A percentile compares a stretch with the other conserved stretches of the same genome.
These are phyloP conservation scores for Cacajao melanocephalus DNA, from an alignment of 2,797 vertebrate genomes.

Conservation along the genomic window DNA sequence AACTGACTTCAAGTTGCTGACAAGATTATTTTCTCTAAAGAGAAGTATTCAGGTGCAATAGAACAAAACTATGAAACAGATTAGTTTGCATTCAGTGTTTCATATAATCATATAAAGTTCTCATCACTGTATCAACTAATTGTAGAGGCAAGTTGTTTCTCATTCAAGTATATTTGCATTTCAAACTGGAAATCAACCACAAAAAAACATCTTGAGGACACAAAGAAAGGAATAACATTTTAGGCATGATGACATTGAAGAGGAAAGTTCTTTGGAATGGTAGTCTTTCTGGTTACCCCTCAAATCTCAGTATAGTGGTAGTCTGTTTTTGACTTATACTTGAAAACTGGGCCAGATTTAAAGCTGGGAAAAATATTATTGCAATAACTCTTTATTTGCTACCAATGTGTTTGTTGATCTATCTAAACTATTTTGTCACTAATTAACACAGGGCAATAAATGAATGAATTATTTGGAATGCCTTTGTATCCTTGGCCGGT, in stretches of 20 bases:
- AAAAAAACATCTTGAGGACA: background rate
- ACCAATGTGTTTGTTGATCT: background rate
- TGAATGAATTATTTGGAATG: background rate
- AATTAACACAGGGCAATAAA: background rate
- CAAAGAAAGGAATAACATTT: background rate
- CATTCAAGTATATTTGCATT: background rate
- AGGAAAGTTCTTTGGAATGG: background rate
- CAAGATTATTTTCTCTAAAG: background rate
- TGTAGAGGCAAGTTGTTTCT: background rate
- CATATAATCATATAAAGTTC: background rate
- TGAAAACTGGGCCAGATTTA: background rate
- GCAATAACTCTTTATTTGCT: background rate
- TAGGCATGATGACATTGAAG: background rate
- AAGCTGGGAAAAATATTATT: background rate
- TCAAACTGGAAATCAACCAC: background rate
- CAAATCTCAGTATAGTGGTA: background rate
- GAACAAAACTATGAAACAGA: background rate
- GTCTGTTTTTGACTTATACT: background rate
- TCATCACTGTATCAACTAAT: background rate
- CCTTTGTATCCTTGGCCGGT: background rate
- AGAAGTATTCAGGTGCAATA: background rate
- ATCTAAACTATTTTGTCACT: background rate
- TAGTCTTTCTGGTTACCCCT: background rate
- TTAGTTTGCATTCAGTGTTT: too few species aligned
- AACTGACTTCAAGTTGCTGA: background rate